These are phyloP conservation scores for Microcebus griseorufus DNA, from an alignment of 2,113 vertebrate genomes.

Conservation along the genomic window DNA sequence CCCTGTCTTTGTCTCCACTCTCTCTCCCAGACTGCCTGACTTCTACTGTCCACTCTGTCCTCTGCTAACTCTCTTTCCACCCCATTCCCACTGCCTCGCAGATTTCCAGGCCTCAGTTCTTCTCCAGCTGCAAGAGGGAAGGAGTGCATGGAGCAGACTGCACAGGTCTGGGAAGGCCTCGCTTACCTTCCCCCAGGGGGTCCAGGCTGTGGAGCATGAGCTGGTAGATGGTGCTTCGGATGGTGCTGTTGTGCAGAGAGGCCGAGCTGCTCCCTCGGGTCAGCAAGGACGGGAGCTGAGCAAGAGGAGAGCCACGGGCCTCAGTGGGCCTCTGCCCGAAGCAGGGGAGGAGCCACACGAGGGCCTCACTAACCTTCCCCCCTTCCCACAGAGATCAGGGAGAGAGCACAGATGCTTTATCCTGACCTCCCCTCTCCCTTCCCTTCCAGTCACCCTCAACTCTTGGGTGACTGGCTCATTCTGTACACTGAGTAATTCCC, in stretches of 20 bases:
- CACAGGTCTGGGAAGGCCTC: not conserved
- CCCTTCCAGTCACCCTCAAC: not conserved
- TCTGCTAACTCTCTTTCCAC: not conserved
- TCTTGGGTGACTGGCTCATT: not conserved
- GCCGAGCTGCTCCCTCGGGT: conserved; percentile 93
- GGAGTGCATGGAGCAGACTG: not conserved
- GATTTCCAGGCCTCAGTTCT: not conserved
- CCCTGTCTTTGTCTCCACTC: not conserved
- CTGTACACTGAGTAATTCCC: not conserved
- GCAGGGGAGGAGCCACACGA: not conserved
- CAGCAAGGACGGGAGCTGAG: conserved; percentile 89
- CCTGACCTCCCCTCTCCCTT: not conserved
- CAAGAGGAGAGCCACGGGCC: conserved; percentile 62
- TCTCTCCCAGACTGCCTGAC: not conserved
- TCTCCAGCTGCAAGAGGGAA: not conserved
- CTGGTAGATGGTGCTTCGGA: conserved; percentile 94
- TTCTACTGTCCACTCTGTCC: not conserved
- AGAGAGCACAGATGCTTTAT: not conserved
- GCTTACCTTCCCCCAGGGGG: conserved; percentile 94
- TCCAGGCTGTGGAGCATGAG: conserved; percentile 97
- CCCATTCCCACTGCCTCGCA: not conserved
- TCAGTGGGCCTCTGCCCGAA: not conserved
- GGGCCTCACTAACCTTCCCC: not conserved
- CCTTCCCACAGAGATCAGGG: not conserved
- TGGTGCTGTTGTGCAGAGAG: conserved; percentile 96